Base-by-base conservation (phyloP, 2,888 invertebrate genomes). In the Sphaeridia pumilis region DNA sequence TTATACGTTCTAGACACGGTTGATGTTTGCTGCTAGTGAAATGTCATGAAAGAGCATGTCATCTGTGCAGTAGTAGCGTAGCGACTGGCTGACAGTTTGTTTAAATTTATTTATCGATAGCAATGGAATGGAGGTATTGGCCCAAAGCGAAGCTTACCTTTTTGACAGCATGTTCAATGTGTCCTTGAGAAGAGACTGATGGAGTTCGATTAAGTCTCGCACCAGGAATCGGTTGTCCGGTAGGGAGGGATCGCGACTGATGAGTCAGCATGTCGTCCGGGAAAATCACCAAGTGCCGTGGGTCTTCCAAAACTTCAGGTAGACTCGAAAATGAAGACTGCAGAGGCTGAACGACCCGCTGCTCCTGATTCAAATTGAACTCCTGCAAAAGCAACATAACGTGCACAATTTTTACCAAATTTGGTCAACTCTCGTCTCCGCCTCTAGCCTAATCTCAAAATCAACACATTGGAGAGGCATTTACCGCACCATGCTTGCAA, bases 161-260 rank as follows among this genome's bases (percentile, higher is more conserved):
- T 65, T 80, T 75, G 47, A 80, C 77, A 58, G 80, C 80, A 61
- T 83, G 83, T 67, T 87, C 87, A 58, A 86, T 74, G 68, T 85
- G 86, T 72, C 85, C 83, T 70, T 87, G 87, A 52, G 86, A 86
- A 14, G 84, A 84, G 63, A 86, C 81, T 27, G 85, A 86, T 26
- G 85, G 83, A 1, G 86, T 86, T 57, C 87, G 75, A 59, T 82
- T 80, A 24, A 87, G 75, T 31, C 82, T 75, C 2, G 59, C 58
- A 47, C 58, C 60, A 10, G 60, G 58, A 20, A 58, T 57, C 5
- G 62, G 58, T 58, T 65, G 58, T 14, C 69, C 69, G 47, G 72
- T 70, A 46, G 80, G 79, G 67, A 79, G 79, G 54, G 79, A 79
- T 63, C 77, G 76, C 52, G 79, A 78, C 71, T 85, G 84, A 61